phyloP scores from a whole-genome alignment of 2,888 invertebrate genomes.

The Myopa tessellatipennis region DNA sequence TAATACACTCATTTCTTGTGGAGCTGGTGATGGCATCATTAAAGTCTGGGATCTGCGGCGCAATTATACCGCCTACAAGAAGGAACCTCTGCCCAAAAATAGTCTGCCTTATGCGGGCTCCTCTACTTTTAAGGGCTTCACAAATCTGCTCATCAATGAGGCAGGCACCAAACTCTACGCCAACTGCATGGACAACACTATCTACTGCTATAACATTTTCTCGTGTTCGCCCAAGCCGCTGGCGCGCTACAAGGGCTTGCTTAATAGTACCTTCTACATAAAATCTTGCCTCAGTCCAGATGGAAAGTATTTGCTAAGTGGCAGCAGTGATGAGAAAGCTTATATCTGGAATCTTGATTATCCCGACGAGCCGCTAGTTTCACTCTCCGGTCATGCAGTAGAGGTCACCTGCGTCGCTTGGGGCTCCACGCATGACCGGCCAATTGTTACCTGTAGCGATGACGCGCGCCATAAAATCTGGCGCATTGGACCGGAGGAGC shows the following conservation, averaged over 20 bases:
- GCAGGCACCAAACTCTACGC: conserved; percentile 79
- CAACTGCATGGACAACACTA: conserved; percentile 86
- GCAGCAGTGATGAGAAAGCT: conserved; percentile 88
- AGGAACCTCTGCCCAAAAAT: conserved; percentile 78
- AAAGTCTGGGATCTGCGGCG: conserved; percentile 91
- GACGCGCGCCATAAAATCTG: conserved; percentile 84
- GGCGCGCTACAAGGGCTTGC: conserved; percentile 77
- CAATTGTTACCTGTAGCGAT: conserved; percentile 85
- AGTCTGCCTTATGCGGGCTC: conserved; percentile 80
- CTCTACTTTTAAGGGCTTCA: conserved; percentile 78
- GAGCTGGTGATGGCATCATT: conserved; percentile 86
- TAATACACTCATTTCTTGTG: conserved; percentile 82
- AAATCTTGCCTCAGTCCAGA: conserved; percentile 86
- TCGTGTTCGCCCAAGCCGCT: conserved; percentile 76
- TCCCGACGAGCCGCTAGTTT: conserved; percentile 75
- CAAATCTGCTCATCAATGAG: conserved; percentile 81
- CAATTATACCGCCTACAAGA: conserved; percentile 77
- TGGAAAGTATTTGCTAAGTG: conserved; percentile 83
- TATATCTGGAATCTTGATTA: conserved; percentile 85
- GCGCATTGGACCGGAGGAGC: conserved; percentile 73
- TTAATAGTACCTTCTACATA: conserved; percentile 85
- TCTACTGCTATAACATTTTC: conserved; percentile 86
- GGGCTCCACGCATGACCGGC: conserved; percentile 73
- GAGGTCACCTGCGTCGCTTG: conserved; percentile 92
- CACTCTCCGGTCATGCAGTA: conserved; percentile 80